These are phyloP conservation scores for Apodemia mormo DNA, from an alignment of 2,888 invertebrate species.

Conservation along the genomic window DNA sequence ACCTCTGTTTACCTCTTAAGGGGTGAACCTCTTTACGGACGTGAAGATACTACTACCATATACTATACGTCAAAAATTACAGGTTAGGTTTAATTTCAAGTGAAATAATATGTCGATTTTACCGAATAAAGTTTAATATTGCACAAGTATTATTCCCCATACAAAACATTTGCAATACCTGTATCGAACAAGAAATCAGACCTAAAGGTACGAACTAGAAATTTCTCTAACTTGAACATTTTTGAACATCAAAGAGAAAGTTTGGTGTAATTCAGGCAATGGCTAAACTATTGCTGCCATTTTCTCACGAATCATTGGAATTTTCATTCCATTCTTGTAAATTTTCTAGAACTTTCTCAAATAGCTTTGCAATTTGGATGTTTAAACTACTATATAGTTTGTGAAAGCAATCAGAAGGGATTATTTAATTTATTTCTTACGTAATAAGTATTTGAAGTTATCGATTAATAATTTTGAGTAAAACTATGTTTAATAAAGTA, in stretches of 20 bases:
- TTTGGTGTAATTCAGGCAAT: slow-evolving; percentile 20
- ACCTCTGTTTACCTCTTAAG: no score
- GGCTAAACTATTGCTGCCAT: slow-evolving; percentile 19
- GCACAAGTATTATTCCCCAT: background rate
- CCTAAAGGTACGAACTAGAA: background rate
- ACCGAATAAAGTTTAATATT: background rate
- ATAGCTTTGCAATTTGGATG: background rate
- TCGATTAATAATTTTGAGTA: no score
- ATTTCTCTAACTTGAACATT: slow-evolving; percentile 17
- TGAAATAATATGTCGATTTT: background rate
- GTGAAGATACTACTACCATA: no score
- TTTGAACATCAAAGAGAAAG: slow-evolving; percentile 19
- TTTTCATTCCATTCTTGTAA: slow-evolving; percentile 14
- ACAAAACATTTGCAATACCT: slow-evolving; percentile 15
- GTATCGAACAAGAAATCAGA: slow-evolving; percentile 8
- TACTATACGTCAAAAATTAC: no score
- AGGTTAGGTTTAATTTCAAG: no score
- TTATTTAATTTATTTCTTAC: no score
- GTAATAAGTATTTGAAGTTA: no score
- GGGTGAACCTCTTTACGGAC: no score
- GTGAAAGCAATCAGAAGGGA: no score
- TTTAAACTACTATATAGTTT: background rate
- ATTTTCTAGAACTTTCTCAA: background rate
- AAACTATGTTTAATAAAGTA: no score
- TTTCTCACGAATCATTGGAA: slow-evolving; percentile 13